Conservation (phyloP, 2,113 vertebrate species). For the Trinectes maculatus region DNA sequence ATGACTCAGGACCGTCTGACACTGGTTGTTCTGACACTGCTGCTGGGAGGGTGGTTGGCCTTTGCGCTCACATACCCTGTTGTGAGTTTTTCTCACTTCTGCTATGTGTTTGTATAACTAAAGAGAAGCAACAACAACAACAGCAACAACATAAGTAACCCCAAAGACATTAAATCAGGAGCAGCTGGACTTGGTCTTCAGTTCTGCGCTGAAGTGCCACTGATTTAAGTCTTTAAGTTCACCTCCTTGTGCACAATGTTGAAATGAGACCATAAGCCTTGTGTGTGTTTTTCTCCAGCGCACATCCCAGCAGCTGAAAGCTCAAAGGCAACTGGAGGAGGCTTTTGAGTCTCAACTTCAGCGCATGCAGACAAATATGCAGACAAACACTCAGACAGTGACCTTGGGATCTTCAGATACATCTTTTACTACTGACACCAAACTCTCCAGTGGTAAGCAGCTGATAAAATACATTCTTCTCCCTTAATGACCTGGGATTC, state of each 20-base stretch:
- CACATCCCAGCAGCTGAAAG: slow-evolving; percentile 72
- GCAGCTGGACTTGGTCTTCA: too few relatives aligned
- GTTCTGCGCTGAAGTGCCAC: too few relatives aligned
- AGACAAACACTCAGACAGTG: slow-evolving; percentile 36
- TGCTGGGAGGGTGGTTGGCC: slow-evolving; percentile 88
- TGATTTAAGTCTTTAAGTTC: too few relatives aligned
- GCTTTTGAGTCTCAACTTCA: slow-evolving; percentile 79
- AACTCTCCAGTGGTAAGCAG: slow-evolving; percentile 46
- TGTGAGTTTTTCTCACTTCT: slow-evolving; percentile 50
- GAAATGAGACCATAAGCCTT: neutral
- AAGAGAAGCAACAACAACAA: too few relatives aligned
- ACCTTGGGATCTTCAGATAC: slow-evolving; percentile 37
- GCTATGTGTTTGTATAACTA: neutral
- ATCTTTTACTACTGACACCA: slow-evolving; percentile 32
- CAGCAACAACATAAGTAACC: too few relatives aligned
- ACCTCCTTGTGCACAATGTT: too few relatives aligned
- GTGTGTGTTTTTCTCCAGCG: slow-evolving; percentile 48
- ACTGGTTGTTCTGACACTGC: slow-evolving; percentile 75
- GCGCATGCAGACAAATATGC: slow-evolving; percentile 52
- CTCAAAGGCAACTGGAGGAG: slow-evolving; percentile 81
- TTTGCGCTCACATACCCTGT: slow-evolving; percentile 79
- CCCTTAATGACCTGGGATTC: neutral
- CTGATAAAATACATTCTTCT: neutral
- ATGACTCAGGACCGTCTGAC: slow-evolving; percentile 81
- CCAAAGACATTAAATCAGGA: too few relatives aligned